Conservation (phyloP, 37 sponge, comb jelly and placozoan genomes). For the Ianthella basta region DNA sequence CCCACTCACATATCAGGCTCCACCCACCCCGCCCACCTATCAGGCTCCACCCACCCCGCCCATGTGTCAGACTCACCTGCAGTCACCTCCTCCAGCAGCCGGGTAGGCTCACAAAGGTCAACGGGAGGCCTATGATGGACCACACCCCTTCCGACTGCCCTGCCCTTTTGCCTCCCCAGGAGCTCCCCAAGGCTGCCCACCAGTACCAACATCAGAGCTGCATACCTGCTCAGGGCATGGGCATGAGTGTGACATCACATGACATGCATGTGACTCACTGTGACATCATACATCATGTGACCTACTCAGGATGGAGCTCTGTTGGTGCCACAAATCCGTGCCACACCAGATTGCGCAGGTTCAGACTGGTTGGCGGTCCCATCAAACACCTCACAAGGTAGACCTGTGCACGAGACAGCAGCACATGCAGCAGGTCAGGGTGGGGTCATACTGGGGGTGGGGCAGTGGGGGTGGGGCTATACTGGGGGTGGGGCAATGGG, state of each 20-base stretch:
- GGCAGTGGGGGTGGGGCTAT: no score
- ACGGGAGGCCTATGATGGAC: no score
- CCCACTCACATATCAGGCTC: no score
- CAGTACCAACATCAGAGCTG: conserved; percentile 41
- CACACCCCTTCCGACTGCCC: no score
- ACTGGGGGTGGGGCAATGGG: no score
- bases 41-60: no score
- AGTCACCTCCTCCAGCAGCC: no score
- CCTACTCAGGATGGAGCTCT: conserved; percentile 71
- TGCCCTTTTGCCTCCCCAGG: not conserved
- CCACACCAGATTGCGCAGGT: conserved; percentile 83
- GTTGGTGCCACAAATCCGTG: conserved; percentile 74
- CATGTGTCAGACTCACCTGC: no score
- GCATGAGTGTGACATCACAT: not conserved
- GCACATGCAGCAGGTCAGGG: no score
- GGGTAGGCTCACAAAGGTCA: no score
- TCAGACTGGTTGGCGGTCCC: conserved; percentile 80
- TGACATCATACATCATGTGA: not conserved
- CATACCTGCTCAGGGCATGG: conserved; percentile 39
- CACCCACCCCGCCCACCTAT: no score
- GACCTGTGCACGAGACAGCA: conserved; percentile 37
- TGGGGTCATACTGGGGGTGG: no score
- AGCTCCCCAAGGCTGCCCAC: conserved; percentile 58
- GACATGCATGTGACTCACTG: not conserved
- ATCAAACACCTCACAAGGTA: conserved; percentile 52